Conservation (phyloP, 2,797 vertebrate species). For the Esox lucius region DNA sequence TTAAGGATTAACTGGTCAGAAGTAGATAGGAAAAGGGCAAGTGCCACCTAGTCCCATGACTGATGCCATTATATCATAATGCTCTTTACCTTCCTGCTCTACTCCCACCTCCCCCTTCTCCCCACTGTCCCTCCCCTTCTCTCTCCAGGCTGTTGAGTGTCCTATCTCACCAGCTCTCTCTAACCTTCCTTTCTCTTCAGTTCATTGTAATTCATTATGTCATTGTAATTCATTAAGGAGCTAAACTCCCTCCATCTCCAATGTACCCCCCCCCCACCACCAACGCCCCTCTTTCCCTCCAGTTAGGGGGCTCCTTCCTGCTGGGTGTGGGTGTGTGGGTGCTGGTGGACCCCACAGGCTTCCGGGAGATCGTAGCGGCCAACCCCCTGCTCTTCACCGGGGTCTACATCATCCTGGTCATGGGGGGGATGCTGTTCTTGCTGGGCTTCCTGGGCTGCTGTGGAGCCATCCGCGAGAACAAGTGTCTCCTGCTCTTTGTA, state of each 20-base stretch:
- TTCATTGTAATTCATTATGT: too few species aligned
- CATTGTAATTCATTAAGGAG: too few species aligned
- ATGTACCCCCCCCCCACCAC: background rate
- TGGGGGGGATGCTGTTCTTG: conserved; percentile 93
- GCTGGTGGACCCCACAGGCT: conserved; percentile 91
- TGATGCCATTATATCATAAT: too few species aligned
- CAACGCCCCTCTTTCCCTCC: background rate
- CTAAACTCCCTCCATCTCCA: background rate
- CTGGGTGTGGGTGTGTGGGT: conserved; percentile 94
- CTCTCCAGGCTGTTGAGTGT: too few species aligned
- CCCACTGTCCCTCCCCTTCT: background rate
- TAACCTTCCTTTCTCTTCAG: background rate
- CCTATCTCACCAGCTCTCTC: background rate
- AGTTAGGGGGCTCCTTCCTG: conserved; percentile 93
- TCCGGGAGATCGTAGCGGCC: conserved; percentile 91
- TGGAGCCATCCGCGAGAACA: conserved; percentile 94
- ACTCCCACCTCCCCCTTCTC: conserved; percentile 22
- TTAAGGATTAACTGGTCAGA: too few species aligned
- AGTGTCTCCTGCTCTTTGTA: conserved; percentile 94
- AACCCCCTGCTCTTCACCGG: conserved; percentile 92
- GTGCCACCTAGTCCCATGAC: too few species aligned
- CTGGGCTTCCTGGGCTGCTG: conserved; percentile 96
- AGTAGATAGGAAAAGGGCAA: too few species aligned
- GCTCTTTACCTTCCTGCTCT: conserved; percentile 21
- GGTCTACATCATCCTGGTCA: conserved; percentile 89